Base-by-base conservation (phyloP, 2,113 vertebrate genomes). In the Osmerus mordax region DNA sequence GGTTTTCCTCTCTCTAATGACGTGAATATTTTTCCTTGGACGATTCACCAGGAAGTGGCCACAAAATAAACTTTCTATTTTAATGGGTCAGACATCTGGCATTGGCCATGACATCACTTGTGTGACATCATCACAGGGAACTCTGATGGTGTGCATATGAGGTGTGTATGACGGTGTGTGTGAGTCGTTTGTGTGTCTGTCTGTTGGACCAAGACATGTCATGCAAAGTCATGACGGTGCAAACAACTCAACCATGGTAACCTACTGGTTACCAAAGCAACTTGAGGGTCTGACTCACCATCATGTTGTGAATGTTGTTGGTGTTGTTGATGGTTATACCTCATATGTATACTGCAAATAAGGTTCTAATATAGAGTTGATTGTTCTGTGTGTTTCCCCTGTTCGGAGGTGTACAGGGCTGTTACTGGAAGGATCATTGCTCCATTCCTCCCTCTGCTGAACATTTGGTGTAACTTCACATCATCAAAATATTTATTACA, bases 161-260 rank as follows among this genome's bases (percentile, higher is more conserved):
- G 62, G 59, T 70, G 25, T 7, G 75, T 81, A 71, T 75, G 67
- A 70, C 68, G 60, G 58, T 72, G 67, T 55, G 70, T 41, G 71
- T 82, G 73, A 77, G 51, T 81, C 78, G 75, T 67, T 59, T 58
- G 55, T 82, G 53, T 78, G 53, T 78, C 78, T 72, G 83, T 74
- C 72, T 80, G 55, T 5, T 59, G 28, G 70, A 72, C 63, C 71
- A 3, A 18, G 55, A 56, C 18, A 8, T 3, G 36, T 18, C 18
- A 32, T 19, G 9, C 36, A 47, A 65, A 60, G 32, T 65, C 64
- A 65, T 65, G 36, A 14, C 13, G n/a, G 19, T 11, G 41, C 8
- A 47, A 47, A 7, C 8, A 9, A 47, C 8, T 47, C 41, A 47
- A 47, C 41, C 41, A 47, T 47, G 41, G 41, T 47, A 47, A 47